A percentile compares a stretch with the other conserved stretches of the same genome.
Conservation (phyloP, 2,888 invertebrate genomes). For the Stratiomys singularior region DNA sequence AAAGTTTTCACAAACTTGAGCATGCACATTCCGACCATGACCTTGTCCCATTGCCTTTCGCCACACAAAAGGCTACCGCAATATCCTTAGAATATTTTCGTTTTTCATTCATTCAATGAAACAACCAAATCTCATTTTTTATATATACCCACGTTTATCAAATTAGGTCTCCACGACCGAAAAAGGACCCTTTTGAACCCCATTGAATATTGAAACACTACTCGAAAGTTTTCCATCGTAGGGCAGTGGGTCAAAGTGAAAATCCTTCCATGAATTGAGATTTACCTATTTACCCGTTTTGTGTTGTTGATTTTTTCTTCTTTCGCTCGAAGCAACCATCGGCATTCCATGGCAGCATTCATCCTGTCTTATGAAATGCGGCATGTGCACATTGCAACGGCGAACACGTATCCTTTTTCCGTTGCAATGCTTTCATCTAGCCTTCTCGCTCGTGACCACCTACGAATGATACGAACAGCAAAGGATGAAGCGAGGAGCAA, state of each 20-base stretch:
- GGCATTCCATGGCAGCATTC: background rate
- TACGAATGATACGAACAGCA: background rate
- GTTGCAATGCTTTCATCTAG: background rate
- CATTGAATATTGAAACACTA: background rate
- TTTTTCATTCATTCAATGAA: no score
- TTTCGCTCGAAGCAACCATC: background rate
- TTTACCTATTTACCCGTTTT: constrained; percentile 15
- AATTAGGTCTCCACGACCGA: background rate
- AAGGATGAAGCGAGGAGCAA: background rate
- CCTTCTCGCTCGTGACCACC: background rate
- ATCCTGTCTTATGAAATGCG: background rate
- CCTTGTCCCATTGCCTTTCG: background rate
- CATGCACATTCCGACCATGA: background rate
- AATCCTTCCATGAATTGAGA: background rate
- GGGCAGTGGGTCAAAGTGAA: constrained; percentile 24
- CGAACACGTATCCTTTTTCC: background rate
- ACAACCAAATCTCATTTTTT: background rate
- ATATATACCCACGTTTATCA: background rate
- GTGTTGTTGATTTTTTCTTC: background rate
- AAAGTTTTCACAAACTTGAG: no score
- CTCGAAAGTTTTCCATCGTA: background rate
- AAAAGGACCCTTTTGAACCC: background rate
- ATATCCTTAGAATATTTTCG: background rate
- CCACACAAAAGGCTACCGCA: background rate
- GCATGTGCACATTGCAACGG: constrained; percentile 20